These are phyloP conservation scores for Colletes collaris DNA, from an alignment of 2,888 invertebrate genomes.

Conservation along the genomic window DNA sequence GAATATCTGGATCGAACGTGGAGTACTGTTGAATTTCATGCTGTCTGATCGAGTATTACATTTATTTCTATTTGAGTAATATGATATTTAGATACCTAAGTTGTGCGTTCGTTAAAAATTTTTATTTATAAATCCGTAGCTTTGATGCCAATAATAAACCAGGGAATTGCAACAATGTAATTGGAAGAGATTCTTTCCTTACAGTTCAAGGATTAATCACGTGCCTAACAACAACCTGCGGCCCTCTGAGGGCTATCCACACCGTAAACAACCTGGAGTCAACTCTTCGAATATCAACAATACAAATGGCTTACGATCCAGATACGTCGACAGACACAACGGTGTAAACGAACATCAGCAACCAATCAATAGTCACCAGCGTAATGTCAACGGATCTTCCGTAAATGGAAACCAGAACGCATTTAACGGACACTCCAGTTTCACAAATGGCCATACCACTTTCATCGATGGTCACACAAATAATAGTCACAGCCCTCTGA, in stretches of 20 bases:
- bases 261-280: slow-evolving; percentile 60
- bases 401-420: slow-evolving; percentile 30
- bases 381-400: slow-evolving; percentile 12
- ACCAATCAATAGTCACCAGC: slow-evolving; percentile 23
- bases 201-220: slow-evolving; percentile 81
- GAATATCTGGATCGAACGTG: not conserved
- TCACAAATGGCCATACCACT: slow-evolving; percentile 16
- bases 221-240: slow-evolving; percentile 73
- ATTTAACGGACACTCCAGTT: slow-evolving; percentile 24
- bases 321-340: slow-evolving; percentile 44
- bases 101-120: not conserved
- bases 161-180: not conserved
- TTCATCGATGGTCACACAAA: slow-evolving; percentile 34
- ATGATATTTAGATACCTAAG: not conserved
- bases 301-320: slow-evolving; percentile 76
- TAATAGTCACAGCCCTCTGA: slow-evolving; percentile 16
- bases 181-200: slow-evolving; percentile 34
- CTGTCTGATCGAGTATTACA: not conserved
- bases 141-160: not conserved
- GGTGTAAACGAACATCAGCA: slow-evolving; percentile 49
- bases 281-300: slow-evolving; percentile 77
- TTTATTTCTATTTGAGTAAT: not conserved
- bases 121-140: slow-evolving; percentile 30
- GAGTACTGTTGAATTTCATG: not conserved
- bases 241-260: slow-evolving; percentile 53